These are phyloP conservation scores for Lutjanus argentimaculatus DNA, from an alignment of 2,797 vertebrate genomes.

Conservation along the genomic window DNA sequence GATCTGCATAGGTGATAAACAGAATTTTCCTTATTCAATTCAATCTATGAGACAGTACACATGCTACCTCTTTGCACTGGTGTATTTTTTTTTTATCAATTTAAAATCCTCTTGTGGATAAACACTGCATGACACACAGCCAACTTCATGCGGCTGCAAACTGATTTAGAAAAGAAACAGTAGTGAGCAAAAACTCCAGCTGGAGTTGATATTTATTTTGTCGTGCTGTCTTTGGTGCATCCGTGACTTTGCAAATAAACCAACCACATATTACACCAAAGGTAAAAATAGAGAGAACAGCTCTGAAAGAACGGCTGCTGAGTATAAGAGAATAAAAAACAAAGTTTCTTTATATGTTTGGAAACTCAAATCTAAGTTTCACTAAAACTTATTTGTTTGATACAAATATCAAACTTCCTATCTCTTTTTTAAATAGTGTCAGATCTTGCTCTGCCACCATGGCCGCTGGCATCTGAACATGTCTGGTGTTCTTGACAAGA, in stretches of 20 bases:
- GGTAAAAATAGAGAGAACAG: background rate
- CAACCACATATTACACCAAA: constrained; percentile 7
- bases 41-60: background rate
- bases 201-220: constrained; percentile 29
- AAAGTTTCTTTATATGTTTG: constrained; percentile 5
- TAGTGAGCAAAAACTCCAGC: constrained; percentile 14
- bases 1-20: background rate
- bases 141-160: constrained; percentile 27
- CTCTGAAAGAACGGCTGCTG: background rate
- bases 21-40: background rate
- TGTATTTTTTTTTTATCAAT: background rate
- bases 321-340: constrained; percentile 3
- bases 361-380: background rate
- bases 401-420: constrained; percentile 1
- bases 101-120: constrained; percentile 30
- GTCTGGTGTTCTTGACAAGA: constrained; percentile 24
- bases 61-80: constrained; percentile 10
- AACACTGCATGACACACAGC: constrained; percentile 20
- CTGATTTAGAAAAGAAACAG: constrained; percentile 29
- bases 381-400: background rate
- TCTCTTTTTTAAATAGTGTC: constrained; percentile 7
- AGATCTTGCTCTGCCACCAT: background rate
- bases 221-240: background rate
- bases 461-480: constrained; percentile 11
- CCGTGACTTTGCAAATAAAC: constrained; percentile 39